These are phyloP conservation scores for Netelia fuscicornis DNA, from an alignment of 2,888 invertebrate species.

Conservation along the genomic window DNA sequence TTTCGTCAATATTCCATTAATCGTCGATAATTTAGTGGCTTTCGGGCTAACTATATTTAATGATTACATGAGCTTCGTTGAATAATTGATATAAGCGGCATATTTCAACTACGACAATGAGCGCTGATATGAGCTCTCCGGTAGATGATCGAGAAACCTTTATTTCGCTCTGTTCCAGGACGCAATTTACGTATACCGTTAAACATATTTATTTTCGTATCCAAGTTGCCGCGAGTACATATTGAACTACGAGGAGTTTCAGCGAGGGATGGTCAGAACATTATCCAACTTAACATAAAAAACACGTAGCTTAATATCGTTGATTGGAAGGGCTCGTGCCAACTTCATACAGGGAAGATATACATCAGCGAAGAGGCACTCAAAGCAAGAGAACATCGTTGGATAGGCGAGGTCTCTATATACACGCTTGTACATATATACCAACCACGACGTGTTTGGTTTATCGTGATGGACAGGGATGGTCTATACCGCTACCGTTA, in stretches of 20 bases:
- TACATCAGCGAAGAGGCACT: slow-evolving; percentile 39
- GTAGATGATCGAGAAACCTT: background rate
- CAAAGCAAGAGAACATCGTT: slow-evolving; percentile 54
- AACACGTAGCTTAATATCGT: slow-evolving; percentile 16
- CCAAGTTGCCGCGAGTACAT: background rate
- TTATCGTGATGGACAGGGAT: slow-evolving; percentile 48
- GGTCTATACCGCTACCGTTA: slow-evolving; percentile 11
- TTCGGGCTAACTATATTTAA: slow-evolving; percentile 21
- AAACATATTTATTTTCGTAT: background rate
- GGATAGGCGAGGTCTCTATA: slow-evolving; percentile 21
- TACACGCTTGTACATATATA: slow-evolving; percentile 17
- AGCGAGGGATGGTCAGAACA: background rate
- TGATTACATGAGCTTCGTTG: slow-evolving; percentile 30
- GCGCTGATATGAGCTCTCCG: background rate
- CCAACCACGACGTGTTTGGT: slow-evolving; percentile 45
- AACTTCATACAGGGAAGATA: slow-evolving; percentile 45
- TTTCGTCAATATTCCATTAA: slow-evolving; percentile 33
- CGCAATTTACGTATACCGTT: no score
- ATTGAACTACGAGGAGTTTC: background rate
- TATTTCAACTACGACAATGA: background rate
- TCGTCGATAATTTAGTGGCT: background rate
- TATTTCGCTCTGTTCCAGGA: background rate
- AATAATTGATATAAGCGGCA: slow-evolving; percentile 16
- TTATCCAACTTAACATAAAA: slow-evolving; percentile 1
- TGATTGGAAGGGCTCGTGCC: slow-evolving; percentile 31